These are phyloP conservation scores for Sclerurus mexicanus DNA, from an alignment of 2,113 vertebrate species.

Conservation along the genomic window DNA sequence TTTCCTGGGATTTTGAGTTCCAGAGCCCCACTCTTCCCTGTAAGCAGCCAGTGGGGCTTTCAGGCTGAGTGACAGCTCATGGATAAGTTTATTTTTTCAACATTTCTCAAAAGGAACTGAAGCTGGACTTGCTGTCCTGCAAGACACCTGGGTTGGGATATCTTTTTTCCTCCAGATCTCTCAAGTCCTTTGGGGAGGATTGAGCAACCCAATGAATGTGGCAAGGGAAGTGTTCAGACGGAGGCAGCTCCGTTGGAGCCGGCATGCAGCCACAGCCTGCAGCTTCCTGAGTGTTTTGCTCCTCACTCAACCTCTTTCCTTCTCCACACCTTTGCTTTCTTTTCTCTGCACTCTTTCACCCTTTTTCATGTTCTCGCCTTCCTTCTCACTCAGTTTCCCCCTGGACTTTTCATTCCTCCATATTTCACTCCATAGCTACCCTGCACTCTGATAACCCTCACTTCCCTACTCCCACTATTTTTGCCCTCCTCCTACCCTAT, in stretches of 20 bases:
- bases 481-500: neutral
- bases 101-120: neutral
- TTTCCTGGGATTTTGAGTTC: neutral
- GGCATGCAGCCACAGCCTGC: rapidly evolving
- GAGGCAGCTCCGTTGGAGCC: neutral
- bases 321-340: rapidly evolving
- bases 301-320: neutral
- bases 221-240: neutral
- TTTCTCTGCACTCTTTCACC: neutral
- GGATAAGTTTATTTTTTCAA: neutral
- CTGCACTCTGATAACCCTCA: rapidly evolving
- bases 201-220: neutral
- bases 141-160: neutral
- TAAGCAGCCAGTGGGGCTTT: neutral
- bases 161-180: neutral
- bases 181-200: neutral
- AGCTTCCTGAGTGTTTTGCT: neutral
- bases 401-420: neutral
- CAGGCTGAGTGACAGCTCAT: neutral
- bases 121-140: neutral
- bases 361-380: neutral
- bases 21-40: neutral
- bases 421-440: neutral
- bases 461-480: neutral
- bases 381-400: neutral